Base-by-base conservation (phyloP, 2,888 invertebrate species). In the Mycogona germanica region DNA sequence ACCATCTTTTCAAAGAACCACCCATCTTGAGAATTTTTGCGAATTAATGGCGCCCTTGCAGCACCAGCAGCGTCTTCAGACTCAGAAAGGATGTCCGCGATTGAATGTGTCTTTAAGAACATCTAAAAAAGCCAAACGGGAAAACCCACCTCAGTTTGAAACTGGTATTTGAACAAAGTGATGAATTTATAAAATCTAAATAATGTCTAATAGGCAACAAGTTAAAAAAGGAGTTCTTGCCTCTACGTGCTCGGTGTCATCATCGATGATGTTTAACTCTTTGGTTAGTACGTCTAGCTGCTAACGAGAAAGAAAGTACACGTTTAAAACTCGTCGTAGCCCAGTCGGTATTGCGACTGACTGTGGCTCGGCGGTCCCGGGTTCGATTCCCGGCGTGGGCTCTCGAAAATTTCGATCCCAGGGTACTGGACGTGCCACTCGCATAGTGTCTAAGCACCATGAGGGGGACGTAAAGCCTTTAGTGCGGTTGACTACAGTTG, bases 251-350 rank as follows among this genome's bases (percentile, higher is more conserved):
- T 60, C 55, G 25, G 62, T 57, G 60, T 70, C 70, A 45, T 64
- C 65, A 54, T 69, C 67, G 40, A 70, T 62, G 28, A 68, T 60
- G 37, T 62, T 59, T 9, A 70, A 55, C 53, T 70, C 68, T 50
- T 62, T 60, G 23, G 62, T 63, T 44, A 70, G 49, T 57, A 64
- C 63, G 37, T 68, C 68, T 21, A 69, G 56, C 61, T 67, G 65
- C 69, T 70, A n/a, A n/a, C n/a, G 58, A 40, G 61, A 63, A 40
- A 55, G 46, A n/a, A n/a, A n/a, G n/a, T n/a, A 51, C 40, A n/a
- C 6, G 28, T 14, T 28, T 30, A 29, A 21, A 17, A 25, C 23
- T 14, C 35, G 41, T 32, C n/a, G n/a, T n/a, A n/a, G n/a, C n/a
- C n/a, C n/a, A n/a, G n/a, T n/a, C n/a, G n/a, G n/a, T n/a, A n/a